Evolutionary conservation across 2,113 vertebrate genomes (phyloP).

Genomic region (Guaruba guarouba): DNA sequence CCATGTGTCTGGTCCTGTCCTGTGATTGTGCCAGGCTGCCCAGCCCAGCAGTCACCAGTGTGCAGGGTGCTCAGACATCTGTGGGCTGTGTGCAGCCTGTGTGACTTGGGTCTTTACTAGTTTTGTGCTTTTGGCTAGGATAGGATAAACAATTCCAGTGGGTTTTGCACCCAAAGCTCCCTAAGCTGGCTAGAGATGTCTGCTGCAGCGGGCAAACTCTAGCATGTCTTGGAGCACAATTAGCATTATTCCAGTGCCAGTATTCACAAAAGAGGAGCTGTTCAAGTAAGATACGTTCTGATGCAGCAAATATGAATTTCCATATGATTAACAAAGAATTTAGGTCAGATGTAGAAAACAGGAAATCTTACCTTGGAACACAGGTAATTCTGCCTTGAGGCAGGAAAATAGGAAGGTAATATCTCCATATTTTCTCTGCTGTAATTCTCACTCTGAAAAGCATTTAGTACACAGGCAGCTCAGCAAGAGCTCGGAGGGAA

Average conservation of each 20-base stretch:
- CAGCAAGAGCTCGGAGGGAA: background rate
- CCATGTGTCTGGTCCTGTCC: rapidly evolving
- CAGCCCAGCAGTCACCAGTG: background rate
- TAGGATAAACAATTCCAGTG: background rate
- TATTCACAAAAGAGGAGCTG: background rate
- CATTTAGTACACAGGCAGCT: background rate
- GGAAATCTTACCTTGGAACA: background rate
- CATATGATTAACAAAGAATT: background rate
- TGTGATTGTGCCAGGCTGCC: background rate
- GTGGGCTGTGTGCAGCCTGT: background rate
- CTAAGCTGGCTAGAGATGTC: background rate
- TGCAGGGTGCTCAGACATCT: background rate
- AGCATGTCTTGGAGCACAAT: background rate
- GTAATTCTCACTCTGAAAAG: background rate
- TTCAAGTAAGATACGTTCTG: background rate
- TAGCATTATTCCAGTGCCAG: background rate
- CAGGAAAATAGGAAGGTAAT: background rate
- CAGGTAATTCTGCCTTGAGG: background rate
- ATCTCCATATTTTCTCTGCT: background rate
- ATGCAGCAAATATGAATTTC: background rate
- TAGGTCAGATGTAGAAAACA: background rate
- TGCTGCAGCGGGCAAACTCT: background rate
- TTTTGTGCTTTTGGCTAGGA: background rate
- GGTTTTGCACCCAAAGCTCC: background rate
- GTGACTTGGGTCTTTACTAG: background rate